Base-by-base conservation (phyloP, 2,113 vertebrate species). In the Boleophthalmus pectinirostris region DNA sequence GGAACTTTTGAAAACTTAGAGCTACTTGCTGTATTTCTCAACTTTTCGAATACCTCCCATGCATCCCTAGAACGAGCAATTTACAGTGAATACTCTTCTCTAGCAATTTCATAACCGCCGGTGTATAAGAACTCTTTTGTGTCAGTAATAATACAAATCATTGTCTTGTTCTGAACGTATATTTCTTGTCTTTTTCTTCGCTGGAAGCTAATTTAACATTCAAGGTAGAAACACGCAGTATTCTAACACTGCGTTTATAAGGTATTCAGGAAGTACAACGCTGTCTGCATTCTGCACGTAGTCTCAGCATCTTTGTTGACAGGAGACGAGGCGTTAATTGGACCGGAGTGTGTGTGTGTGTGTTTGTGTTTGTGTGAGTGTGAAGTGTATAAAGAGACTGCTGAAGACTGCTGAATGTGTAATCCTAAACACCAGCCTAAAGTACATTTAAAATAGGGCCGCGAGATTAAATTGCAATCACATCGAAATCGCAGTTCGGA, bases 311-410 rank as follows among this genome's bases (percentile, higher is more conserved):
- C 57, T 63, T 33, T 74, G 70, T 77, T 74, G 64, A 73, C 75
- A 71, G 67, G n/a, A 61, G 72, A 57, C 18, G 12, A 51, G n/a
- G 8, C 35, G 23, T 60, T 73, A 72, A 85, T 75, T 73, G 64
- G 72, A 61, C 69, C 46, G 29, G 24, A 29, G 46, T 29, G 49
- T 43, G 38, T 43, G 38, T 43, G 38, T 43, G 38, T 10, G 0
- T 23, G 49, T 43, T 6, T 43, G 38, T 43, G 38, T 43, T 6
- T 10, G 8, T 10, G 38, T 43, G 61, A 45, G 60, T 67, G 33
- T 25, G 38, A 67, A 51, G 56, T 33, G 20, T 73, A 58, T 75
- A 38, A 29, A 66, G 66, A 25, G 72, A 72, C 18, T 15, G 3
- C 25, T 63, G 58, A 45, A 20, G 47, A 16, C 1, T 33, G 67